phyloP scores from a whole-genome alignment of 1,140 invertebrate genomes.

The Papilio aristodemus region DNA sequence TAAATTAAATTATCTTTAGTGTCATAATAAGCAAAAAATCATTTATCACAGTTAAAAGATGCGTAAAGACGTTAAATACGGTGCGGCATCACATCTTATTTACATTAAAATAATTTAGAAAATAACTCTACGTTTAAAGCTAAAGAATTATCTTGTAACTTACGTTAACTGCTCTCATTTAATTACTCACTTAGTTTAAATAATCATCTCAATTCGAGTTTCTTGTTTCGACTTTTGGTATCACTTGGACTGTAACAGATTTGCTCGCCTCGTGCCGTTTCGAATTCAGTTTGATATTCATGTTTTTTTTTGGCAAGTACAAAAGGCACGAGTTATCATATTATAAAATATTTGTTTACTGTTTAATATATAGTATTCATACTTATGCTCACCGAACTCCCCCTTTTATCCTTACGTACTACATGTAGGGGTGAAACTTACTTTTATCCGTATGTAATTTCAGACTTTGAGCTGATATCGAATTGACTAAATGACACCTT shows the following conservation, averaged over 20 bases:
- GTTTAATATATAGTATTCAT: too few species aligned
- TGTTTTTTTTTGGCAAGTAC: too few species aligned
- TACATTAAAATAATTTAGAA: conserved; percentile 29
- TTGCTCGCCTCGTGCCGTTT: not conserved
- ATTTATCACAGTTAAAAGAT: conserved; percentile 9
- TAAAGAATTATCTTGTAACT: conserved; percentile 21
- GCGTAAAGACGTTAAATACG: conserved; percentile 1
- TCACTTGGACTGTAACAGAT: not conserved
- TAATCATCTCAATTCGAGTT: conserved; percentile 17
- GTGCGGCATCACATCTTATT: not conserved
- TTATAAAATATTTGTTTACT: too few species aligned
- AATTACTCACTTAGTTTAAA: conserved; percentile 25
- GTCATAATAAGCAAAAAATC: not conserved
- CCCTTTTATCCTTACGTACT: too few species aligned
- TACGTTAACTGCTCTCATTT: conserved; percentile 21
- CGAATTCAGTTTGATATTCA: too few species aligned
- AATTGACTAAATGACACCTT: too few species aligned
- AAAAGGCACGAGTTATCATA: too few species aligned
- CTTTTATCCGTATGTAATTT: too few species aligned
- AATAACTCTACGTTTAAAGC: conserved; percentile 19
- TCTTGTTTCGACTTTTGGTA: conserved; percentile 26
- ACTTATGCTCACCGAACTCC: too few species aligned
- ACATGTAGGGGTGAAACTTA: too few species aligned
- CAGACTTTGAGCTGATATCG: too few species aligned
- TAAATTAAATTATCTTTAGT: not conserved